These are phyloP conservation scores for Drosophila picticornis DNA, from an alignment of 2,888 invertebrate genomes.

Conservation along the genomic window DNA sequence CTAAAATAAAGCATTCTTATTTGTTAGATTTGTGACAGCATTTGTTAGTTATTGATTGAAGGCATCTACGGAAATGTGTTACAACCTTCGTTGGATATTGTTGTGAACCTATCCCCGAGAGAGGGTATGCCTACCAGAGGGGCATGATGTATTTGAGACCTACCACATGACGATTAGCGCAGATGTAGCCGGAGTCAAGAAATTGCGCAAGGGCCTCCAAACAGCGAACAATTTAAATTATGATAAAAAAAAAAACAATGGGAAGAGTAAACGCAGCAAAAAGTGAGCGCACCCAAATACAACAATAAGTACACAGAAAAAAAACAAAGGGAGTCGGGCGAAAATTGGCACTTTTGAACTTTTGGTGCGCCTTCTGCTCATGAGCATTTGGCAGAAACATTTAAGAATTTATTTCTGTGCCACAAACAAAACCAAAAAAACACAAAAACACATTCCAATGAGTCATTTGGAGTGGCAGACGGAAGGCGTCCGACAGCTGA, in stretches of 20 bases:
- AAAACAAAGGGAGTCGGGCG: not conserved
- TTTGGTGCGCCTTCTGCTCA: slow-evolving; percentile 18
- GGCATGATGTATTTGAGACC: slow-evolving; percentile 40
- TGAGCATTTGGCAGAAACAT: slow-evolving; percentile 20
- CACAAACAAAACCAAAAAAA: not conserved
- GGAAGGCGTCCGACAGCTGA: slow-evolving; percentile 29
- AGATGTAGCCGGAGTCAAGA: slow-evolving; percentile 37
- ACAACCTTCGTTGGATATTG: not conserved
- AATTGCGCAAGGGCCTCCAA: slow-evolving; percentile 36
- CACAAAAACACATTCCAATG: slow-evolving; percentile 18
- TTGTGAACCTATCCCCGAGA: not conserved
- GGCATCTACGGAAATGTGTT: not conserved
- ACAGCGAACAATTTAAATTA: slow-evolving; percentile 34
- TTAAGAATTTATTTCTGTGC: slow-evolving; percentile 27
- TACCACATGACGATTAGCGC: slow-evolving; percentile 59
- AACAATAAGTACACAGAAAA: not conserved
- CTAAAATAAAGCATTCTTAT: not conserved
- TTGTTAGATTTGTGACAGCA: not conserved
- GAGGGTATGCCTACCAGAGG: slow-evolving; percentile 17
- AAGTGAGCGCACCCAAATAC: slow-evolving; percentile 19
- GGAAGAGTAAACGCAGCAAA: slow-evolving; percentile 24
- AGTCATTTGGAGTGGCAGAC: slow-evolving; percentile 29
- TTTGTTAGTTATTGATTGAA: not conserved
- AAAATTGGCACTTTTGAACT: slow-evolving; percentile 29
- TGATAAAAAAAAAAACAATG: slow-evolving; percentile 34